These are phyloP conservation scores for Odontomyia ornata DNA, from an alignment of 2,888 invertebrate species.

Conservation along the genomic window DNA sequence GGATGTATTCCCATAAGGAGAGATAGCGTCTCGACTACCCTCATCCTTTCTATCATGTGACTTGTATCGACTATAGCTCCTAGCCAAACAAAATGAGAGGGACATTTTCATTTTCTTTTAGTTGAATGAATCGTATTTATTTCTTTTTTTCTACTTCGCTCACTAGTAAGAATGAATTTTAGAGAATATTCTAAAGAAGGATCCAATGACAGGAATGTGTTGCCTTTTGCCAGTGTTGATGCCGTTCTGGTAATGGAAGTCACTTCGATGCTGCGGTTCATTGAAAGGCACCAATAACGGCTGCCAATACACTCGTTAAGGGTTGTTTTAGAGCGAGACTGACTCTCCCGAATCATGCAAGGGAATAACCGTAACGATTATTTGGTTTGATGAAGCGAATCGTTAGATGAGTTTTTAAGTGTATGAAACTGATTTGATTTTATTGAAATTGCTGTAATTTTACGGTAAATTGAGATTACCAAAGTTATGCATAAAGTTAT, in stretches of 20 bases:
- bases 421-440: conserved; percentile 27
- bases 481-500: not conserved
- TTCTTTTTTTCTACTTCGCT: not conserved
- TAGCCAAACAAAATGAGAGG: not conserved
- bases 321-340: not conserved
- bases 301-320: conserved; percentile 29
- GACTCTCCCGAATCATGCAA: no score
- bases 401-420: conserved; percentile 25
- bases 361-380: conserved; percentile 2
- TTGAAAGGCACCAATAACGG: conserved; percentile 34
- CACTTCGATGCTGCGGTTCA: conserved; percentile 25
- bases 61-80: not conserved
- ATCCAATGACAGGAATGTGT: no score
- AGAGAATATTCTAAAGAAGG: not conserved
- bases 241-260: not conserved
- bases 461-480: not conserved
- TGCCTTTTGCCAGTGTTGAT: no score
- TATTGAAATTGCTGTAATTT: conserved; percentile 6
- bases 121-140: not conserved
- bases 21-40: not conserved
- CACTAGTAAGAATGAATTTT: not conserved
- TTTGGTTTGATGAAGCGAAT: not conserved
- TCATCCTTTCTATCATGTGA: no score
- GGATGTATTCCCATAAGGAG: conserved; percentile 32
- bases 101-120: conserved; percentile 17